Percentiles rank a stretch among this genome's conserved stretches.
Evolutionary conservation across 2,113 vertebrate genomes (phyloP).

Genomic region (Apodemus sylvaticus): DNA sequence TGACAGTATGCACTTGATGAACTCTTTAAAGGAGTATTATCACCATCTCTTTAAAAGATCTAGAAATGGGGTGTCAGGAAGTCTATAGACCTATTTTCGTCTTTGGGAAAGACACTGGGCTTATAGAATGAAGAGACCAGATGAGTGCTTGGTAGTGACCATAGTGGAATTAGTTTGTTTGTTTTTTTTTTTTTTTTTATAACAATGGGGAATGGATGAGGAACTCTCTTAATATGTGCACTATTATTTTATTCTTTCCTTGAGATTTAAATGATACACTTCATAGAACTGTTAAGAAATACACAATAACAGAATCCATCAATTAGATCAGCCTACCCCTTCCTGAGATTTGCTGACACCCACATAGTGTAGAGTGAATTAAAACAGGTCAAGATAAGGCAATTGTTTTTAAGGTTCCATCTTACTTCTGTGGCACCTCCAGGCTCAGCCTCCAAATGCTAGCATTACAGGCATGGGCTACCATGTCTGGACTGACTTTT

Average conservation of each 20-base stretch:
- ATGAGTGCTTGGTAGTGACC: background rate
- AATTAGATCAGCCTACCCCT: background rate
- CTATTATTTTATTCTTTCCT: constrained; percentile 48
- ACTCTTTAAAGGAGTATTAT: background rate
- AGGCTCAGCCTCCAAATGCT: background rate
- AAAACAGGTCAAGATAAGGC: background rate
- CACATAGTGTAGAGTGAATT: constrained; percentile 34
- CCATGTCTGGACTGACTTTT: background rate
- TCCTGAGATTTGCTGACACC: constrained; percentile 59
- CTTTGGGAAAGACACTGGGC: background rate
- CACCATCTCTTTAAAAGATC: constrained; percentile 12
- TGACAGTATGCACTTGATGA: background rate
- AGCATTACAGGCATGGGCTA: background rate
- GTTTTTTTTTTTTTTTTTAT: background rate
- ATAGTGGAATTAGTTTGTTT: constrained; percentile 26
- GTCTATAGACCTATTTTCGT: background rate
- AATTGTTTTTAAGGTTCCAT: background rate
- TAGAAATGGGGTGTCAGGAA: background rate
- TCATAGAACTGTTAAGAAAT: constrained; percentile 39
- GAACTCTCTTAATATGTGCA: background rate
- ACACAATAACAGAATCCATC: background rate
- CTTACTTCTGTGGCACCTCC: background rate
- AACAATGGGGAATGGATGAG: background rate
- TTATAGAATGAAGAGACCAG: constrained; percentile 18
- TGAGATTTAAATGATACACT: constrained; percentile 22